phyloP scores from a whole-genome alignment of 1,140 invertebrate species.

The Anadara kagoshimensis region DNA sequence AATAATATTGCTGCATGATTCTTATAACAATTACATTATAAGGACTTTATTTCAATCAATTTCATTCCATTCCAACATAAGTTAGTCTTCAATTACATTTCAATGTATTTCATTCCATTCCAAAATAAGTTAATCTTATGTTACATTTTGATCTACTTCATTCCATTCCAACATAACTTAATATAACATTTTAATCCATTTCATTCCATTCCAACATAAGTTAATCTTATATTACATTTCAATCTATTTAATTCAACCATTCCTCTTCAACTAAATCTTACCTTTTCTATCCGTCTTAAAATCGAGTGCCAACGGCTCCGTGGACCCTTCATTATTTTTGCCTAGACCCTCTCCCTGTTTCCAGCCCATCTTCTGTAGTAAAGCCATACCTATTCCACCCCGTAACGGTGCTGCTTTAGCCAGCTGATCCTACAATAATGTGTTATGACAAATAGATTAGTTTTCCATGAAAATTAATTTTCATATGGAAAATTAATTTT shows the following conservation, averaged over 20 bases:
- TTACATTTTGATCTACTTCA: too few relatives aligned
- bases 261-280: constrained; percentile 19
- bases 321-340: constrained; percentile 92
- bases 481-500: too few relatives aligned
- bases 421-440: constrained; percentile 34
- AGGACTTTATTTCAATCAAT: too few relatives aligned
- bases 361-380: constrained; percentile 99
- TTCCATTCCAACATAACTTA: too few relatives aligned
- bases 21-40: too few relatives aligned
- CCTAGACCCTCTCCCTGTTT: constrained; percentile 95
- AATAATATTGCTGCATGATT: too few relatives aligned
- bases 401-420: constrained; percentile 27
- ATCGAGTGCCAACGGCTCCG: constrained; percentile 91
- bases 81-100: too few relatives aligned
- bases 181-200: too few relatives aligned
- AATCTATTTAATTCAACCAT: background rate
- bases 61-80: too few relatives aligned
- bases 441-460: background rate
- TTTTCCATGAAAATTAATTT: too few relatives aligned
- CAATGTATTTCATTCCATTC: too few relatives aligned
- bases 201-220: background rate
- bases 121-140: too few relatives aligned
- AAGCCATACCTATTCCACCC: constrained; percentile 88
- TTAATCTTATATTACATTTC: background rate
- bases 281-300: constrained; percentile 96